Evolutionary conservation across 37 sponge, comb jelly and placozoan genomes (phyloP).

Genomic region (Hormiphora californensis): DNA sequence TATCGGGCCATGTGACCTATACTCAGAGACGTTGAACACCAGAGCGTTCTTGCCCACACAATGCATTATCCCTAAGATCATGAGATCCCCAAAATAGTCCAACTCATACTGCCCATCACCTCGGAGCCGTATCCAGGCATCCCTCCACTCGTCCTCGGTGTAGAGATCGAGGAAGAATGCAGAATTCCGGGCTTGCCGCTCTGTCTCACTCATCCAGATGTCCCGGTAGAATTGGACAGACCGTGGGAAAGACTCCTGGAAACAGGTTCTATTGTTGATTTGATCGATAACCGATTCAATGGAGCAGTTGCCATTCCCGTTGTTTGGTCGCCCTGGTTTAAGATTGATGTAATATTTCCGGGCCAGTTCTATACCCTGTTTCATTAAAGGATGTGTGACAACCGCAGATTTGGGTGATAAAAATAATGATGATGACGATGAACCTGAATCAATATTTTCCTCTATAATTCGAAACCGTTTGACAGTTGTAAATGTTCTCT

Average conservation of each 20-base stretch:
- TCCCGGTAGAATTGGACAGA: not conserved
- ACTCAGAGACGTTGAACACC: not conserved
- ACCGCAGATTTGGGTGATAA: too few relatives aligned
- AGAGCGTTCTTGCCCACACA: conserved; percentile 3
- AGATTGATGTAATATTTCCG: not conserved
- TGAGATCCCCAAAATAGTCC: conserved; percentile 15
- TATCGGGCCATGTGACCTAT: not conserved
- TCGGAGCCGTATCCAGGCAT: not conserved
- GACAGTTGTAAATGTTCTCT: not conserved
- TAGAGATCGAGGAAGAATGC: not conserved
- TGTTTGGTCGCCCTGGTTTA: not conserved
- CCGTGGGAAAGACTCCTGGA: not conserved
- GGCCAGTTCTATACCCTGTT: not conserved
- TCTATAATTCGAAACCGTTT: too few relatives aligned
- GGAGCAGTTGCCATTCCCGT: not conserved
- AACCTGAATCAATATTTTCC: too few relatives aligned
- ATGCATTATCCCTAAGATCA: conserved; percentile 1
- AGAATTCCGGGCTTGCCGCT: not conserved
- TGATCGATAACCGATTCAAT: not conserved
- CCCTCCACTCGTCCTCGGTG: not conserved
- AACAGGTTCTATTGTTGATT: not conserved
- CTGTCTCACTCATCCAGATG: not conserved
- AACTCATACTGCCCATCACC: not conserved
- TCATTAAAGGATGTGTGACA: not conserved
- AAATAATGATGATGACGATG: too few relatives aligned